phyloP scores from a whole-genome alignment of 1,140 invertebrate species.

The Drosophila serrata region DNA sequence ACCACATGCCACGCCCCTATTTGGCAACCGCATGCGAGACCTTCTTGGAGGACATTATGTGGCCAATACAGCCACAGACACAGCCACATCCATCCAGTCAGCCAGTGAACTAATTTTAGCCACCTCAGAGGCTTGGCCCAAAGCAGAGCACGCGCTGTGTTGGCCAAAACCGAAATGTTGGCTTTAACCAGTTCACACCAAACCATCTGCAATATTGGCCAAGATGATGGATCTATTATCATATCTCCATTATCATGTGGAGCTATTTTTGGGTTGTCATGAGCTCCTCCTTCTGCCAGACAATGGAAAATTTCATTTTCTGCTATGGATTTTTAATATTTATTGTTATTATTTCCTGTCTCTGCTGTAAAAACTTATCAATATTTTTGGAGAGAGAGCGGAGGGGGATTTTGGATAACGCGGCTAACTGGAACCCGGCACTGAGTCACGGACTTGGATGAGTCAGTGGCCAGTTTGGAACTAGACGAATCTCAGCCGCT shows the following conservation, averaged over 20 bases:
- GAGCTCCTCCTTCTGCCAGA: constrained; percentile 6
- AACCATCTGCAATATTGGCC: constrained; percentile 24
- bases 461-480: constrained; percentile 59
- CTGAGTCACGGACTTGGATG: constrained; percentile 35
- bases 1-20: constrained; percentile 43
- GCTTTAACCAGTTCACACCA: constrained; percentile 46
- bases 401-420: constrained; percentile 1
- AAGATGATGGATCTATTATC: constrained; percentile 33
- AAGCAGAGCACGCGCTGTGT: constrained; percentile 20
- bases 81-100: not conserved
- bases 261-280: constrained; percentile 39
- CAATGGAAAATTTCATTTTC: constrained; percentile 36
- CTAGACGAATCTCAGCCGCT: constrained; percentile 69
- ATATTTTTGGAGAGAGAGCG: not conserved
- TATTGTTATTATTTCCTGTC: not conserved
- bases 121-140: constrained; percentile 40
- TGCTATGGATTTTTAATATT: not conserved
- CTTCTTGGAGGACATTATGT: constrained; percentile 12
- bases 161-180: constrained; percentile 9
- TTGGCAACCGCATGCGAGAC: constrained; percentile 40
- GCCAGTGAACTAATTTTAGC: constrained; percentile 30
- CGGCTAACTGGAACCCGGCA: constrained; percentile 20
- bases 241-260: constrained; percentile 30
- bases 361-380: constrained; percentile 27
- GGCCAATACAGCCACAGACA: not conserved